Conservation (phyloP, 1,140 invertebrate genomes). For the Physella acuta region DNA sequence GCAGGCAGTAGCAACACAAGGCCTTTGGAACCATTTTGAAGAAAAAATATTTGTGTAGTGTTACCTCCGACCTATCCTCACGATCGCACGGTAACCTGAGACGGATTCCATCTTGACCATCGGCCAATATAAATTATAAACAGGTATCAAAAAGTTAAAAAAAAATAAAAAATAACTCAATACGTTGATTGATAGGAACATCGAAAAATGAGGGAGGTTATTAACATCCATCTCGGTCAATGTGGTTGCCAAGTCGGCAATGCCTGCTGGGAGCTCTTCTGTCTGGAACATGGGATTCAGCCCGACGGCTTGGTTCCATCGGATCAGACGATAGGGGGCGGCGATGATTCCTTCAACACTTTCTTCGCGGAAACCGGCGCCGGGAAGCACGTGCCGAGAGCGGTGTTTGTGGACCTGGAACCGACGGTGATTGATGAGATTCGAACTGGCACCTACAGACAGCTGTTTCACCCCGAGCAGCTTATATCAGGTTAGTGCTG, state of each 20-base stretch:
- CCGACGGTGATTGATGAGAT: conserved; percentile 80
- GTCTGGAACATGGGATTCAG: conserved; percentile 74
- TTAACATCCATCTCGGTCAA: conserved; percentile 83
- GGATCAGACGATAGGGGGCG: conserved; percentile 43
- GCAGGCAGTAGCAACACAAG: too few relatives aligned
- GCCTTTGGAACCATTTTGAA: too few relatives aligned
- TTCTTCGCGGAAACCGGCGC: conserved; percentile 56
- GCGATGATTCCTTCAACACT: conserved; percentile 14
- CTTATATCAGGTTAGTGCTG: conserved; percentile 66
- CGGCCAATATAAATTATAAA: too few relatives aligned
- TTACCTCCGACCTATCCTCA: too few relatives aligned
- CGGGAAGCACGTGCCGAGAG: conserved; percentile 84
- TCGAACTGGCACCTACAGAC: conserved; percentile 67
- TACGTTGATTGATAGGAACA: too few relatives aligned
- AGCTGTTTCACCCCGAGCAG: conserved; percentile 66
- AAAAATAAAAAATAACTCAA: too few relatives aligned
- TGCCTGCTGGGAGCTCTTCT: conserved; percentile 67
- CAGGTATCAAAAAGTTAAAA: too few relatives aligned
- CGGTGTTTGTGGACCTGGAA: conserved; percentile 82
- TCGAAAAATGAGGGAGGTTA: conserved; percentile 67
- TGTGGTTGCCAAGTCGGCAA: conserved; percentile 78
- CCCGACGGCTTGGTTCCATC: conserved; percentile 69
- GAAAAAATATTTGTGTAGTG: too few relatives aligned
- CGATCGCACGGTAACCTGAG: too few relatives aligned
- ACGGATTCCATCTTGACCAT: too few relatives aligned